Percentiles rank a stretch among this genome's conserved stretches.
phyloP scores from a whole-genome alignment of 1,140 invertebrate species.

The Gryon sp. region DNA sequence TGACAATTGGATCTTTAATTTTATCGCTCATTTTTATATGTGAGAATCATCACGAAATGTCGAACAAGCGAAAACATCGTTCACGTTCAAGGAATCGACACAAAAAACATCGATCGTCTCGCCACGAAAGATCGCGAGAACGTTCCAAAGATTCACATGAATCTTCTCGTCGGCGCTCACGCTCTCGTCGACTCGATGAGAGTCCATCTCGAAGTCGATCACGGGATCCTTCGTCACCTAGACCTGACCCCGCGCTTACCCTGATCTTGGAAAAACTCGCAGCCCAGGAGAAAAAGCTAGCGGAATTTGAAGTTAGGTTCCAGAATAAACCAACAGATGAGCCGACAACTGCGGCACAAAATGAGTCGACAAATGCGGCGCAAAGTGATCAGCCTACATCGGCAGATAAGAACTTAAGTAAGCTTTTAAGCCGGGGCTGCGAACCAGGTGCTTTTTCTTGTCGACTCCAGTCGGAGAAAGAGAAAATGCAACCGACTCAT shows the following conservation, averaged over 20 bases:
- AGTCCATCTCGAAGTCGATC: background rate
- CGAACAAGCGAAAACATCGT: background rate
- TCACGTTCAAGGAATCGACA: background rate
- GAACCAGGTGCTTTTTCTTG: background rate
- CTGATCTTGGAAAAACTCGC: background rate
- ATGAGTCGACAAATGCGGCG: background rate
- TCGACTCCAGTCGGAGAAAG: too few relatives aligned
- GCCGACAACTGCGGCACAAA: too few relatives aligned
- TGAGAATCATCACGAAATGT: background rate
- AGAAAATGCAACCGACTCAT: too few relatives aligned
- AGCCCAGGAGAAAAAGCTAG: background rate
- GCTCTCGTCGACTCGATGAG: background rate
- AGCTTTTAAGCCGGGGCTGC: too few relatives aligned
- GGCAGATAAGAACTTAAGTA: background rate
- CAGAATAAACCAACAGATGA: background rate
- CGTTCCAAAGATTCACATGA: background rate
- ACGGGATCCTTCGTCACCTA: background rate
- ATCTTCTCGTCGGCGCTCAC: background rate
- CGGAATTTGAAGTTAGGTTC: background rate
- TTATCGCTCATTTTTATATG: background rate
- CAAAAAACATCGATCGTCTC: background rate
- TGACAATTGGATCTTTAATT: background rate
- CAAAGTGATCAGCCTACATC: background rate
- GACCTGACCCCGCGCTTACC: background rate
- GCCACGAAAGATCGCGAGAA: background rate